Percentiles rank a stretch among this genome's conserved stretches.
Conservation (phyloP, 2,113 vertebrate genomes). For the Lagenorhynchus albirostris region DNA sequence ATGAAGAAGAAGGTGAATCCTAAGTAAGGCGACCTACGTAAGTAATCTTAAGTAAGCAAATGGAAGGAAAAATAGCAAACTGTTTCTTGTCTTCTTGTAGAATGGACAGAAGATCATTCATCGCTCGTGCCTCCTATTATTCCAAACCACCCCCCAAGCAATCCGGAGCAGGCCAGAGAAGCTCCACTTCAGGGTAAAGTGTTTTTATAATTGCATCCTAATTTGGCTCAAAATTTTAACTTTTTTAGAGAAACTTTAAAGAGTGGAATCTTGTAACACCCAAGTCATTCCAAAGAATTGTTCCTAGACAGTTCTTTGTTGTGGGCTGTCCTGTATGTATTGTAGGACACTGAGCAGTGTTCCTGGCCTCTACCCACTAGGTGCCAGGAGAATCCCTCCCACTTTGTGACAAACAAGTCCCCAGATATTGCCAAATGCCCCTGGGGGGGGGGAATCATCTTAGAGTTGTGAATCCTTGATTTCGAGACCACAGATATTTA, state of each 20-base stretch:
- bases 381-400: background rate
- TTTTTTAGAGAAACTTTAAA: background rate
- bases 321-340: background rate
- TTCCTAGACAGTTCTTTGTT: background rate
- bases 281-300: background rate
- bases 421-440: background rate
- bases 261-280: background rate
- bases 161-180: constrained; percentile 93
- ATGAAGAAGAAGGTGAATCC: background rate
- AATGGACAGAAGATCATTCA: constrained; percentile 95
- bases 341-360: no score
- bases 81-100: constrained; percentile 86
- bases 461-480: background rate
- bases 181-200: constrained; percentile 86
- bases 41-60: background rate
- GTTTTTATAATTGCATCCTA: background rate
- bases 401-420: background rate
- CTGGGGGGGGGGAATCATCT: background rate
- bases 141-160: constrained; percentile 89
- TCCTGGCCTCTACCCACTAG: background rate
- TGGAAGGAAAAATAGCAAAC: constrained; percentile 33
- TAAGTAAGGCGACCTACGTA: background rate
- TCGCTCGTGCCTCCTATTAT: constrained; percentile 88
- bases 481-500: background rate
- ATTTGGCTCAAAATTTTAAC: background rate